phyloP scores from a whole-genome alignment of 2,888 invertebrate genomes.

The Limnephilus lunatus region DNA sequence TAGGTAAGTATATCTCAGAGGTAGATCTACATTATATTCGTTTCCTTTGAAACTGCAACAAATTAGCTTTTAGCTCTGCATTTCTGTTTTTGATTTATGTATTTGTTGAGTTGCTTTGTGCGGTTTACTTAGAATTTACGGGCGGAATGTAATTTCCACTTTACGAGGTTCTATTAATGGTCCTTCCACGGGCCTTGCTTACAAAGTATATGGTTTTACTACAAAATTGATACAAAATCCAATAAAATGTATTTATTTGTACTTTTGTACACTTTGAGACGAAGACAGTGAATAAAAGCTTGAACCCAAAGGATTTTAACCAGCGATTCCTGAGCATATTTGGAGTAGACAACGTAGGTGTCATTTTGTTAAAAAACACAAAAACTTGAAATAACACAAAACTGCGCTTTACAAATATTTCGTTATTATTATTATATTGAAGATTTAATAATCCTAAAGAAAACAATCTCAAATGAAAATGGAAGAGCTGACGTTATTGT shows the following conservation, averaged over 20 bases:
- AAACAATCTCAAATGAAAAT: too few species aligned
- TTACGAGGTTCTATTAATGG: background rate
- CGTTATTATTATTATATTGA: too few species aligned
- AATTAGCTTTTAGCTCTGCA: background rate
- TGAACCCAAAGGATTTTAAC: too few species aligned
- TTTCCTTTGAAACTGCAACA: background rate
- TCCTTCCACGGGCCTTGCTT: background rate
- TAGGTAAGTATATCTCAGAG: background rate
- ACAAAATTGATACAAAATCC: background rate
- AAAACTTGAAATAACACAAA: too few species aligned
- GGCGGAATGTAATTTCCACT: background rate
- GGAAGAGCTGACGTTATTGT: too few species aligned
- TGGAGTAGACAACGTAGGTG: too few species aligned
- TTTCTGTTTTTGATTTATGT: slow-evolving; percentile 13
- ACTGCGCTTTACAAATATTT: too few species aligned
- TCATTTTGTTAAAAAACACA: too few species aligned
- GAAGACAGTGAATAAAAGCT: background rate
- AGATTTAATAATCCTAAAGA: too few species aligned
- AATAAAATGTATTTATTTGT: background rate
- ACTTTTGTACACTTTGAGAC: background rate
- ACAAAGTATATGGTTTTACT: background rate
- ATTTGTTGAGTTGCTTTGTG: background rate
- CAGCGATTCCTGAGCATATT: too few species aligned
- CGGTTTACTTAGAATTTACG: slow-evolving; percentile 2
- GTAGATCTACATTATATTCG: background rate